A percentile compares a stretch with the other conserved stretches of the same genome.
phyloP scores from a whole-genome alignment of 2,888 invertebrate species.

The Ectemnius continuus region DNA sequence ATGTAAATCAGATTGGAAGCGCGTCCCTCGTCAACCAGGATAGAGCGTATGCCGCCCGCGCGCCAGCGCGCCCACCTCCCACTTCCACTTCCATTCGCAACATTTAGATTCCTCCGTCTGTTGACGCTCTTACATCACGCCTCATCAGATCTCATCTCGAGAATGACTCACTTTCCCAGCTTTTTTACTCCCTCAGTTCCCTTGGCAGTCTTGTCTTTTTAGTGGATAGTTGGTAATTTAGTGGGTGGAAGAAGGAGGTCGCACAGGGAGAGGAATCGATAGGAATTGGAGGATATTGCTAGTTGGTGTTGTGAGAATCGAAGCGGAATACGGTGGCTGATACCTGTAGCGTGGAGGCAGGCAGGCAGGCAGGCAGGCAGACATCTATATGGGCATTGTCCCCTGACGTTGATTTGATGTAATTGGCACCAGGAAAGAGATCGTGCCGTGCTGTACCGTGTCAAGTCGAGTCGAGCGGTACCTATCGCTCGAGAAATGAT shows the following conservation, averaged over 20 bases:
- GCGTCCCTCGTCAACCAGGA: not conserved
- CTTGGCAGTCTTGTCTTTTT: too few species aligned
- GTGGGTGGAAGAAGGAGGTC: not conserved
- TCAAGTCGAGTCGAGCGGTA: too few species aligned
- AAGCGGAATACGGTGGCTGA: constrained; percentile 24
- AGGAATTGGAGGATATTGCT: not conserved
- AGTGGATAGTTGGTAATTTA: not conserved
- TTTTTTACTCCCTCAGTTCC: not conserved
- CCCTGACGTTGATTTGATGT: constrained; percentile 77
- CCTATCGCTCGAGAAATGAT: constrained; percentile 75
- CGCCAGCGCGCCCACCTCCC: too few species aligned
- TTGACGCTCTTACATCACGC: not conserved
- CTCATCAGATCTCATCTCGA: not conserved
- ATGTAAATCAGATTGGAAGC: constrained; percentile 57
- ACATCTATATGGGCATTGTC: constrained; percentile 60
- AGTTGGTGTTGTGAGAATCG: constrained; percentile 1
- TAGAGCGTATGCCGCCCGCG: not conserved
- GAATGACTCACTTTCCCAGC: not conserved
- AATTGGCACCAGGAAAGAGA: constrained; percentile 76
- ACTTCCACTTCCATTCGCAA: too few species aligned
- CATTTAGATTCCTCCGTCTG: not conserved
- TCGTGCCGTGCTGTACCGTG: too few species aligned
- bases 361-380: too few species aligned
- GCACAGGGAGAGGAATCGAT: not conserved
- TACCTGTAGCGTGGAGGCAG: constrained; percentile 47